phyloP scores from a whole-genome alignment of 2,113 vertebrate species.

The Bombycilla garrulus region DNA sequence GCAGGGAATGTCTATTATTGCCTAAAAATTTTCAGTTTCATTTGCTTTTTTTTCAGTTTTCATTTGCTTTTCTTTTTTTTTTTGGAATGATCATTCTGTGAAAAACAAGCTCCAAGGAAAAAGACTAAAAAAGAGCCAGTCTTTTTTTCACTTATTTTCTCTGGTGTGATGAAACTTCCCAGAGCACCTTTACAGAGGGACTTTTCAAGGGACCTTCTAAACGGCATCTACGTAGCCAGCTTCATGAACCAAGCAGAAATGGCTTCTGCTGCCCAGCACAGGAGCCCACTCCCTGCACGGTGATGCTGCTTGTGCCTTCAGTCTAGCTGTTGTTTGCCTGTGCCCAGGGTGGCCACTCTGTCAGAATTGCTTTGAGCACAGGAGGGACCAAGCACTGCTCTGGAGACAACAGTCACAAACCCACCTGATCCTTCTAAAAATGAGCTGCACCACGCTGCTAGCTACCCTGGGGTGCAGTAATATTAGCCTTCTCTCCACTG shows the following conservation, averaged over 20 bases:
- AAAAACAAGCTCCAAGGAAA: background rate
- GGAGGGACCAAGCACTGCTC: background rate
- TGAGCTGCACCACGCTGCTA: background rate
- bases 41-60: background rate
- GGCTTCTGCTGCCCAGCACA: background rate
- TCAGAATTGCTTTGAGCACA: background rate
- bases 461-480: background rate
- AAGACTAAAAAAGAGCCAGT: background rate
- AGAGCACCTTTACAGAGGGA: background rate
- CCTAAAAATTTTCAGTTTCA: background rate
- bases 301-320: rapidly evolving
- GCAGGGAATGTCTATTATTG: background rate
- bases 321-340: background rate
- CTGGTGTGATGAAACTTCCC: background rate
- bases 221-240: rapidly evolving
- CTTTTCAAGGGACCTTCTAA: background rate
- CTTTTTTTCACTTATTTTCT: background rate
- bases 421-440: background rate
- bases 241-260: background rate
- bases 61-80: background rate
- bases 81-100: background rate
- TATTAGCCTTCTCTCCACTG: slow-evolving; percentile 13
- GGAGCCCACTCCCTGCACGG: background rate
- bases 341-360: background rate
- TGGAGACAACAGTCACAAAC: background rate